Base-by-base conservation (phyloP, 2,888 invertebrate genomes). In the Drosophila mimetica region DNA sequence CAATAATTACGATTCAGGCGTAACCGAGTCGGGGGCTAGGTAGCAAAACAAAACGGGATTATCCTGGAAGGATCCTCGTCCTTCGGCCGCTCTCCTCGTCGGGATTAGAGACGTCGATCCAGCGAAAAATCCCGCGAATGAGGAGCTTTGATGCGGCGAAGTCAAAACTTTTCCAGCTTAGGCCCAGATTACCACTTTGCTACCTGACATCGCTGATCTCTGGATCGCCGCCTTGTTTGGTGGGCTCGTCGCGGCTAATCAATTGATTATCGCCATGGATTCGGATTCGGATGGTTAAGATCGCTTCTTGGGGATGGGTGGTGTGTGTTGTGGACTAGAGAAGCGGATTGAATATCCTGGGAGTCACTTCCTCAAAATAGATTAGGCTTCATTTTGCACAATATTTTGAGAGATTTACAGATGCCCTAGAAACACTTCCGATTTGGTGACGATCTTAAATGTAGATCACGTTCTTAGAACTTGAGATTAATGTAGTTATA, bases 91-190 rank as follows among this genome's bases (percentile, higher is more conserved):
- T 39, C 36, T 20, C 42, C 60, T 20, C 20, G 2, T 20, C 6
- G 64, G 64, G 66, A 66, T 64, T 66, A 64, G 11, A 34, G n/a
- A 11, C 52, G 25, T 25, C 25, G 64, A 64, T 64, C 64, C 66
- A 30, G 34, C 42, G n/a, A 65, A 42, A 64, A 64, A 64, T 64
- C 64, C 64, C 64, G 32, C 20, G 66, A 66, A 65, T 53, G 14
- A 61, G 52, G 46, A 79, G 83, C 79, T 81, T 78, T 85, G 76
- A 76, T 83, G 86, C 52, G 54, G 14, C 65, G 47, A 80, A 86
- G 86, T 81, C 86, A 79, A 81, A 61, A 65, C 64, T 65, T 65
- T 64, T 52, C 53, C 60, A 46, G 66, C 53, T 32, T 46, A 53
- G 11, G 11, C 46, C 44, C 30, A 16, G 53, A 44, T 66, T 67